A percentile compares a stretch with the other conserved stretches of the same genome.
phyloP scores from a whole-genome alignment of 2,797 vertebrate species.

The Brachyrhaphis roseni region DNA sequence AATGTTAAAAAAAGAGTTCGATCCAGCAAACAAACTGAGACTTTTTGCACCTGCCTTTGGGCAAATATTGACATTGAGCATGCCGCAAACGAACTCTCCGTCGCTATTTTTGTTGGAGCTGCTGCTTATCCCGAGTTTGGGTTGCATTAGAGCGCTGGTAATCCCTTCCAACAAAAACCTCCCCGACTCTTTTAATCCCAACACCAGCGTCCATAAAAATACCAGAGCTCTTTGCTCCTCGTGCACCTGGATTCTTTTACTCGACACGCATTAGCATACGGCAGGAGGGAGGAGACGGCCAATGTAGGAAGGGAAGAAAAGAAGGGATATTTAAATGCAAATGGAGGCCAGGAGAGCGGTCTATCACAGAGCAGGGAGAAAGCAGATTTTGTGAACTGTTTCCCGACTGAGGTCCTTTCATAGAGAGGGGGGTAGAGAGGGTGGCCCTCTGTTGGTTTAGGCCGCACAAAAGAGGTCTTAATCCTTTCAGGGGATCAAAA shows the following conservation, averaged over 20 bases:
- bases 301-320: constrained; percentile 85
- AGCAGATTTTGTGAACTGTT: constrained; percentile 93
- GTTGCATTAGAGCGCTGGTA: constrained; percentile 80
- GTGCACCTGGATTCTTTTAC: constrained; percentile 88
- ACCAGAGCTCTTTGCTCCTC: constrained; percentile 75
- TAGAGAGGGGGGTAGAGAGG: constrained; percentile 75
- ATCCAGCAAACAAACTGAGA: constrained; percentile 39
- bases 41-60: constrained; percentile 80
- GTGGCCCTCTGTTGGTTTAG: constrained; percentile 95
- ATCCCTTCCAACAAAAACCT: constrained; percentile 87
- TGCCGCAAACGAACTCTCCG: constrained; percentile 60
- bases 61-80: constrained; percentile 82
- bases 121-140: constrained; percentile 72
- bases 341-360: constrained; percentile 90
- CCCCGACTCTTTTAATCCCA: constrained; percentile 73
- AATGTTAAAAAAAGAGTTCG: background rate
- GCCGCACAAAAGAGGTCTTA: constrained; percentile 91
- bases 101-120: constrained; percentile 54
- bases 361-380: constrained; percentile 84
- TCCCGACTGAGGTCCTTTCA: constrained; percentile 87
- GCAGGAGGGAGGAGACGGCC: constrained; percentile 81
- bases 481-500: constrained; percentile 97
- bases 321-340: constrained; percentile 92
- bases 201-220: constrained; percentile 75
- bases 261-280: constrained; percentile 90